phyloP scores from a whole-genome alignment of 2,888 invertebrate species.

The Nemoura dubitans region DNA sequence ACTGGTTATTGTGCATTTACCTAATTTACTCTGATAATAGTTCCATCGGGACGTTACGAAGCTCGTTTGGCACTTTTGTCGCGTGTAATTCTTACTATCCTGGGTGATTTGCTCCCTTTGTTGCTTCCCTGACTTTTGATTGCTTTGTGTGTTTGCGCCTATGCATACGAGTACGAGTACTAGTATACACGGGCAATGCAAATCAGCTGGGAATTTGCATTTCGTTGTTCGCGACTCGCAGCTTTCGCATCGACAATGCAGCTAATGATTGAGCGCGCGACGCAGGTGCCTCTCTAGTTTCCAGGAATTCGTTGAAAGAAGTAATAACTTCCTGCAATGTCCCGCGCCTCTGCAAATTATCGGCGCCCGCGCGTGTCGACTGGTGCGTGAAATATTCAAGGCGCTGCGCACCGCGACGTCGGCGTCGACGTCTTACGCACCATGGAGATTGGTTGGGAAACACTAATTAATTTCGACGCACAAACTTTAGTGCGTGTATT shows the following conservation, averaged over 20 bases:
- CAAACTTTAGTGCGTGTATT: neutral
- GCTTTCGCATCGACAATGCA: neutral
- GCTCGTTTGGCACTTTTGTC: neutral
- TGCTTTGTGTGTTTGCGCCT: neutral
- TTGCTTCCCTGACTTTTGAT: neutral
- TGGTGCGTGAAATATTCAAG: neutral
- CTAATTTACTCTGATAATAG: neutral
- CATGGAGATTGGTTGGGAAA: neutral
- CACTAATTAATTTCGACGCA: neutral
- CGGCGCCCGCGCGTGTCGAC: neutral
- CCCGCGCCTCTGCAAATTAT: conserved; percentile 9
- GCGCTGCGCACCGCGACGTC: neutral
- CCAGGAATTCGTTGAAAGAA: neutral
- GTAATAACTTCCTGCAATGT: neutral
- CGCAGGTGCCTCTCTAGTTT: neutral
- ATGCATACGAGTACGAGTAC: neutral
- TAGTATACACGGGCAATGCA: neutral
- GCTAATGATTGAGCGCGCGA: neutral
- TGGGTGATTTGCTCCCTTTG: neutral
- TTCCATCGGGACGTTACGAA: neutral
- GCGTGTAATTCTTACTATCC: neutral
- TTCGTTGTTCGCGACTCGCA: too few relatives aligned
- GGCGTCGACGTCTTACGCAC: neutral
- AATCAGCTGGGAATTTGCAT: too few relatives aligned
- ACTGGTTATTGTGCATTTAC: neutral